phyloP scores from a whole-genome alignment of 2,797 vertebrate species.

The Mormyrops attenuatus region DNA sequence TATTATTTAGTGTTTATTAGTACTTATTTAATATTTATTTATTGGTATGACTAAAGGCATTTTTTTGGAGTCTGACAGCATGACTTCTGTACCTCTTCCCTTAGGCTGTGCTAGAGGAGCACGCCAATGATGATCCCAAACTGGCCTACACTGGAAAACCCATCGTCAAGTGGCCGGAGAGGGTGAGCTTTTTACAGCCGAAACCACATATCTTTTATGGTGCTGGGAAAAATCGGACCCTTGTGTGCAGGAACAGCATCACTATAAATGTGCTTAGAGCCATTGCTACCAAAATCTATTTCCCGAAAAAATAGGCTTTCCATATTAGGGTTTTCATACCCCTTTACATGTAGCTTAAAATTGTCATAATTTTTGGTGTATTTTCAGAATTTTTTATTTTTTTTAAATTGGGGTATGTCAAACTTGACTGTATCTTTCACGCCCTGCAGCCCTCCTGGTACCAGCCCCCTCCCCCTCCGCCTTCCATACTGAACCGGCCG shows the following conservation, averaged over 20 bases:
- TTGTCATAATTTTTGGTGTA: not conserved
- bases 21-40: not conserved
- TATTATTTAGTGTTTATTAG: not conserved
- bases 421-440: not conserved
- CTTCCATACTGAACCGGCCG: slow-evolving; percentile 52
- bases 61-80: not conserved
- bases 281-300: not conserved
- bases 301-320: not conserved
- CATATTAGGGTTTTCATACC: not conserved
- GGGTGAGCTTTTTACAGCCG: slow-evolving; percentile 53
- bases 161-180: slow-evolving; percentile 91
- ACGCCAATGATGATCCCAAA: slow-evolving; percentile 73
- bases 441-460: slow-evolving; percentile 66
- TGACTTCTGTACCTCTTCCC: not conserved
- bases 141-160: slow-evolving; percentile 87
- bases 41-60: not conserved
- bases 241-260: not conserved
- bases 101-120: slow-evolving; percentile 75
- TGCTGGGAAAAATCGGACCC: not conserved
- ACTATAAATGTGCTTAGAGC: not conserved
- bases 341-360: not conserved
- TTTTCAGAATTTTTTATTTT: not conserved
- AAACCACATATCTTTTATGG: not conserved
- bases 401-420: not conserved
- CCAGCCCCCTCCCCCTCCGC: slow-evolving; percentile 47